A percentile compares a stretch with the other conserved stretches of the same genome.
Evolutionary conservation across 2,113 vertebrate species (phyloP).

Genomic region (Suricata suricatta): DNA sequence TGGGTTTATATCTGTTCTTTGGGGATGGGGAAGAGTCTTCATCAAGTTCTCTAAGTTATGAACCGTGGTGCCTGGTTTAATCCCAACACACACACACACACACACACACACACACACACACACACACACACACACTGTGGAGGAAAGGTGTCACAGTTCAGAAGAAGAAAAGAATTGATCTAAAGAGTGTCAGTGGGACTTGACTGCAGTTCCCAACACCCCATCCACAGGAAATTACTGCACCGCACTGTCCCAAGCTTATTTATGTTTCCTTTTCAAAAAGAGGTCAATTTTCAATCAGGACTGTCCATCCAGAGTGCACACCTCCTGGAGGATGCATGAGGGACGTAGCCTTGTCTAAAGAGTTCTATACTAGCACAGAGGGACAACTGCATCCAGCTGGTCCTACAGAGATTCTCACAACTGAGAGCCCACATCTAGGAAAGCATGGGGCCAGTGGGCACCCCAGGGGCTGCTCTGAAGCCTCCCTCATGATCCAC

Average conservation of each 20-base stretch:
- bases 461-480: not conserved
- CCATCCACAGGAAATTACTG: not conserved
- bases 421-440: not conserved
- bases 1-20: not conserved
- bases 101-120: not conserved
- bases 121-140: not conserved
- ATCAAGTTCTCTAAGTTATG: not conserved
- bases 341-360: not conserved
- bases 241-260: not conserved
- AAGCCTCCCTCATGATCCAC: fast-evolving
- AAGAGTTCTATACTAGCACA: not conserved
- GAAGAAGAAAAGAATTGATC: not conserved
- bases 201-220: not conserved
- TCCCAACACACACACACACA: not conserved
- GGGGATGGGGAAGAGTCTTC: not conserved
- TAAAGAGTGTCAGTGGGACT: not conserved
- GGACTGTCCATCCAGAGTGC: not conserved
- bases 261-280: not conserved
- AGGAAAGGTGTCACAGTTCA: not conserved
- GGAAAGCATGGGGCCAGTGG: fast-evolving
- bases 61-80: not conserved
- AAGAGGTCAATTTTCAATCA: not conserved
- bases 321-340: not conserved
- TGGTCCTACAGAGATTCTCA: not conserved
- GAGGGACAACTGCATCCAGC: not conserved